Evolutionary conservation across 2,888 invertebrate genomes (phyloP), one percentile per base, ranked within the genome.

Genomic region (Chouioia cunea): DNA sequence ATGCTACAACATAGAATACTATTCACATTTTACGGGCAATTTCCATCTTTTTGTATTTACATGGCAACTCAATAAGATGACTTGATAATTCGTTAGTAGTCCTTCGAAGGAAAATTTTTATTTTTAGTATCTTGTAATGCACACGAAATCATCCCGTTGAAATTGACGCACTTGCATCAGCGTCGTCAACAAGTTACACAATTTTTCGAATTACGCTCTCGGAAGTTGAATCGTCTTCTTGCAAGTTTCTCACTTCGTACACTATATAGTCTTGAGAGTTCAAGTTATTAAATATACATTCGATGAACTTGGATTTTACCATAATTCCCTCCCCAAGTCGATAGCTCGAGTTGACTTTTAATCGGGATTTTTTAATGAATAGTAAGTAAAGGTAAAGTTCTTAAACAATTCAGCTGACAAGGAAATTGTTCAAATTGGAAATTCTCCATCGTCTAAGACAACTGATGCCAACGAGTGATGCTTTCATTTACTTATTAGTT

Each of bases 1-100:
- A n/a, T n/a, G n/a, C n/a, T n/a, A n/a, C n/a, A n/a, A n/a, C n/a
- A n/a, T n/a, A n/a, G n/a, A n/a, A n/a, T n/a, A n/a, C n/a, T n/a
- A 68, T 68, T 68, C 27, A 63, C 57, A 68, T 68, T 68, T 63
- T 44, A 12, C 14, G 20, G 16, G 0, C 16, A 23, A 56, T 63
- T 3, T 23, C 57, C 22, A 62, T 63, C 50, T 58, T 27, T 27
- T 43, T 15, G 22, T 36, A 64, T 47, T 47, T 65, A 58, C 59
- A 58, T 64, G 46, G 50, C 50, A 48, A 36, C 64, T 59, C 53
- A 67, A 67, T 59, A 53, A 67, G 66, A 70, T 70, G 64, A 64
- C 58, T 70, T 70, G 53, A 53, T 70, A 59, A 70, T 70, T 59
- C 44, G 18, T 48, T 43, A n/a, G n/a, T n/a, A n/a, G n/a, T n/a